Conservation (phyloP, 92 coral and sea anemone species). For the Phenganax stokvisi region DNA sequence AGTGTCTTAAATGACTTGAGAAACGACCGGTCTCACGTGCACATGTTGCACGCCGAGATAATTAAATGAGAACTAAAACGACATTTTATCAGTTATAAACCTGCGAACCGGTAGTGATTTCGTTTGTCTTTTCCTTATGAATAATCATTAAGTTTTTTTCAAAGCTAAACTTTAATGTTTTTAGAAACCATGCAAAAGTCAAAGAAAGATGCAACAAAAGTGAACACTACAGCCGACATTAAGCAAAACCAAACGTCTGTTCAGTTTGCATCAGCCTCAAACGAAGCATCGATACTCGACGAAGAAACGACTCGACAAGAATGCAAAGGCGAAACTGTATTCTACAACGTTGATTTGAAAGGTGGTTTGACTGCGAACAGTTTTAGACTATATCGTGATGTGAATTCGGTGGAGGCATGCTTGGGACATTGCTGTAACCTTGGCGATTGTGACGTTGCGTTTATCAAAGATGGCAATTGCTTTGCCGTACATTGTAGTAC, state of each 20-base stretch:
- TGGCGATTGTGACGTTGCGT: conserved; percentile 71
- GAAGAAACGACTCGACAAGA: not conserved
- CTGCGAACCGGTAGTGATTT: too few species aligned
- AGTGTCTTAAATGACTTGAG: too few species aligned
- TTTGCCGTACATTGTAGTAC: conserved; percentile 68
- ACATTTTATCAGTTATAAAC: too few species aligned
- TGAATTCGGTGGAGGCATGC: conserved; percentile 62
- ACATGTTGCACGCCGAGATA: too few species aligned
- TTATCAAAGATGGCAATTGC: conserved; percentile 61
- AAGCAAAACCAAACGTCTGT: not conserved
- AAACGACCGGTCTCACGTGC: too few species aligned
- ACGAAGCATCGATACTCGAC: not conserved
- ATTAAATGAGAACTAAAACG: too few species aligned
- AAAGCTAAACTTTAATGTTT: too few species aligned
- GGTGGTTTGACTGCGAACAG: conserved; percentile 79
- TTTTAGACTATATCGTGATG: conserved; percentile 50
- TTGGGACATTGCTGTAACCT: conserved; percentile 69
- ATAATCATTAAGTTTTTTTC: too few species aligned
- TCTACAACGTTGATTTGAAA: conserved; percentile 70
- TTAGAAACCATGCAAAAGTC: not conserved
- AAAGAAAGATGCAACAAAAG: conserved; percentile 14
- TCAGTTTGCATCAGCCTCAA: conserved; percentile 18
- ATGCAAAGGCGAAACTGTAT: conserved; percentile 44
- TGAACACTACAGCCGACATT: conserved; percentile 1
- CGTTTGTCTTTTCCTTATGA: too few species aligned